These are phyloP conservation scores for Odontomyia ornata DNA, from an alignment of 2,888 invertebrate genomes.

Conservation along the genomic window DNA sequence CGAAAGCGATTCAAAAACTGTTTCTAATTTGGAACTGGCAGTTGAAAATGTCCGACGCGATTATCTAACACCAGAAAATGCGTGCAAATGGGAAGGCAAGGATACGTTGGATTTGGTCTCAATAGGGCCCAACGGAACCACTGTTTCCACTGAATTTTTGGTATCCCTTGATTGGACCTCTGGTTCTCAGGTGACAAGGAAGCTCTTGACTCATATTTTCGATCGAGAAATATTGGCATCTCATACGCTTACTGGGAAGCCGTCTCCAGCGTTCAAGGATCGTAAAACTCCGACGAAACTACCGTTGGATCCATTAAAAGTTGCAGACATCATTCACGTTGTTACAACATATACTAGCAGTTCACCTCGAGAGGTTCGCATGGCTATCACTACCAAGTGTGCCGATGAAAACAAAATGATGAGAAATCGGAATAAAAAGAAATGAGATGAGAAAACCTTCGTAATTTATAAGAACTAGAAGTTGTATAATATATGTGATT, in stretches of 20 bases:
- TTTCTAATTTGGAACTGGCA: background rate
- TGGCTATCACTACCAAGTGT: conserved; percentile 45
- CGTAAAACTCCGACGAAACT: conserved; percentile 59
- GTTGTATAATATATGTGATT: too few species aligned
- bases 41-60: background rate
- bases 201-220: conserved; percentile 68
- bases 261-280: conserved; percentile 66
- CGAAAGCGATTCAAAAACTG: background rate
- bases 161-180: conserved; percentile 61
- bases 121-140: background rate
- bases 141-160: background rate
- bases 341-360: conserved; percentile 38
- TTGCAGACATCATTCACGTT: conserved; percentile 43
- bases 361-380: conserved; percentile 29
- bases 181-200: conserved; percentile 68
- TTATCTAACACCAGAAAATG: background rate
- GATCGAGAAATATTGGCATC: conserved; percentile 69
- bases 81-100: background rate
- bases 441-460: too few species aligned
- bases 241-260: conserved; percentile 70
- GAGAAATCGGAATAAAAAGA: background rate
- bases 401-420: conserved; percentile 49
- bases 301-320: conserved; percentile 57
- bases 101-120: background rate
- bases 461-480: too few species aligned